phyloP scores from a whole-genome alignment of 2,113 vertebrate species.

The Macquaria ambigua region DNA sequence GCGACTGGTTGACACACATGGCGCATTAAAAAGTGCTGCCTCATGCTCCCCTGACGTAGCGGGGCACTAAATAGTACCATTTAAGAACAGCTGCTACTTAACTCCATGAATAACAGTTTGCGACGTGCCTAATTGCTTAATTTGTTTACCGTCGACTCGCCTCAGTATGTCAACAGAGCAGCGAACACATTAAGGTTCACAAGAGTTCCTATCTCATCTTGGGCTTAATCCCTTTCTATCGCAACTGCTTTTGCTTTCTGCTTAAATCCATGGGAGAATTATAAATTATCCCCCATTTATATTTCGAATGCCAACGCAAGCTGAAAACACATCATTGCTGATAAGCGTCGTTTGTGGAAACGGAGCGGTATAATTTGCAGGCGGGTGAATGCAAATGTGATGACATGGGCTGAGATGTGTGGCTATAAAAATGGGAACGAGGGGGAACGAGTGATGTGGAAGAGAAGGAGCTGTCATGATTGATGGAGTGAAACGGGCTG shows the following conservation, averaged over 20 bases:
- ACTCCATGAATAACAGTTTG: constrained; percentile 75
- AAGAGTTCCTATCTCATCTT: constrained; percentile 66
- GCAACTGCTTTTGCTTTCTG: constrained; percentile 59
- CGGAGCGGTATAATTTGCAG: constrained; percentile 74
- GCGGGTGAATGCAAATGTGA: constrained; percentile 79
- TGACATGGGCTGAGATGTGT: constrained; percentile 78
- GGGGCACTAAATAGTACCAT: constrained; percentile 67
- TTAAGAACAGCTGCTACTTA: constrained; percentile 79
- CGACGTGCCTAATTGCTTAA: constrained; percentile 74
- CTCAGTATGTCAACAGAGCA: constrained; percentile 63
- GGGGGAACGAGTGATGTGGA: constrained; percentile 71
- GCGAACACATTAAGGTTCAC: constrained; percentile 65
- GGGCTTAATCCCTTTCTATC: constrained; percentile 67
- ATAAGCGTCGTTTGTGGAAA: constrained; percentile 76
- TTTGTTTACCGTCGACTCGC: constrained; percentile 74
- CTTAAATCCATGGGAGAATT: constrained; percentile 67
- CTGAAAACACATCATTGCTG: constrained; percentile 76
- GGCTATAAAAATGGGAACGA: constrained; percentile 69
- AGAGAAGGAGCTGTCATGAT: constrained; percentile 80
- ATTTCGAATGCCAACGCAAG: constrained; percentile 73
- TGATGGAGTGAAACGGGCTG: constrained; percentile 80
- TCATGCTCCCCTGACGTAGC: constrained; percentile 59
- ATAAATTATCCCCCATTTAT: constrained; percentile 77
- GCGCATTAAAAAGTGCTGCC: constrained; percentile 56
- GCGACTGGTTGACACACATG: constrained; percentile 50